Evolutionary conservation across 2,113 vertebrate genomes (phyloP).

Genomic region (Paraplagusia blochii): DNA sequence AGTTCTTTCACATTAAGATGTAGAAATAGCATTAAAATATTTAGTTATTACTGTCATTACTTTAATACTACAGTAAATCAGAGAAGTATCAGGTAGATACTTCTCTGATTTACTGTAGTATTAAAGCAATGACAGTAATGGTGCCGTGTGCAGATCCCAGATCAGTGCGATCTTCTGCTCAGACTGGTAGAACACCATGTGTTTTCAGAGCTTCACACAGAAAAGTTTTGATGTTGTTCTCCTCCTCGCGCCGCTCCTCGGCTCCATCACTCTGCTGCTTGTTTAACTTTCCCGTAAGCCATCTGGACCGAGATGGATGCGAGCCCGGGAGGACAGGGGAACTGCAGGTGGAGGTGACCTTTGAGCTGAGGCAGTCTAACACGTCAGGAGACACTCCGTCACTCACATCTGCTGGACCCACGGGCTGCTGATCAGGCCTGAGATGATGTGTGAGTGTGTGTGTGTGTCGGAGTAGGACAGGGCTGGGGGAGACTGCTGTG

Average conservation of each 20-base stretch:
- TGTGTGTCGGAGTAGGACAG: constrained; percentile 37
- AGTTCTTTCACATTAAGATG: too few species aligned
- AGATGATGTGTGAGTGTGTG: constrained; percentile 37
- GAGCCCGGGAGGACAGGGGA: constrained; percentile 23
- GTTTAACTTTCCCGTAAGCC: constrained; percentile 14
- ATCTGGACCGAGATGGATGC: neutral
- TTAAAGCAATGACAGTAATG: too few species aligned
- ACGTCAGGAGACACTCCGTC: constrained; percentile 58
- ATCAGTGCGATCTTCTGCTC: too few species aligned
- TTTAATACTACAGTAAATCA: too few species aligned
- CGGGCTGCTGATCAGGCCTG: constrained; percentile 31
- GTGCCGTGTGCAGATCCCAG: too few species aligned
- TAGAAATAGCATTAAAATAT: too few species aligned
- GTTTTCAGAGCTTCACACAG: constrained; percentile 9
- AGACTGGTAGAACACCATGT: neutral
- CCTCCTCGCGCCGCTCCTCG: neutral
- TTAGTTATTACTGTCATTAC: too few species aligned
- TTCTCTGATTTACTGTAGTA: too few species aligned
- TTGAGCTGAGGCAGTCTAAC: constrained; percentile 37
- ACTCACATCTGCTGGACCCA: constrained; percentile 58
- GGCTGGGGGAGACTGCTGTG: constrained; percentile 26
- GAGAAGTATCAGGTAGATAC: too few species aligned
- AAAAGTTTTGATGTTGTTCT: constrained; percentile 16
- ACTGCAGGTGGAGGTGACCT: constrained; percentile 51
- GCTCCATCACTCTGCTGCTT: constrained; percentile 2